Base-by-base conservation (phyloP, 2,113 vertebrate genomes). In the Sterna hirundo region DNA sequence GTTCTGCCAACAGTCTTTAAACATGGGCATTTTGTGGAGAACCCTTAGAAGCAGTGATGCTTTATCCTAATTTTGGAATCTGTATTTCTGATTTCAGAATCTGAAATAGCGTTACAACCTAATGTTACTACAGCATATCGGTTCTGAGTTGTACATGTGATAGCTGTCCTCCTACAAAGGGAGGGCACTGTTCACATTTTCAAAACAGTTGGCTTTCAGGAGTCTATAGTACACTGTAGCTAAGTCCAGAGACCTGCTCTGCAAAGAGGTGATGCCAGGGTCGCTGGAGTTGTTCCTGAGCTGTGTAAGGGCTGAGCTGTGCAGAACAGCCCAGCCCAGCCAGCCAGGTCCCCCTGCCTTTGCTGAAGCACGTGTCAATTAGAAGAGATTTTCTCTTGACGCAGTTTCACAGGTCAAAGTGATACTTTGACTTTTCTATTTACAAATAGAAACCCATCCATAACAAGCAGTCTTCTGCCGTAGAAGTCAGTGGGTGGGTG, bases 41-140 rank as follows among this genome's bases (percentile, higher is more conserved):
- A 76, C 62, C n/a, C 77, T 81, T 49, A 30, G 44, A 77, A 75
- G 32, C 0, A 0, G 34, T 57, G 52, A 58, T 89, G 88, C 52
- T 65, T 86, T 42, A 51, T 70, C 29, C 74, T 83, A 51, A 80
- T 85, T 89, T 92, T 93, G 60, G 75, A 90, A 83, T 90, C 68
- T 2, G 0, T 52, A 18, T 86, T 86, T 89, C 30, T 78, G 36
- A 66, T 86, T 92, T 81, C 38, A 58, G 55, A 62, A 49, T 57
- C 40, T 61, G 51, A 81, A 78, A 23, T 25, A 44, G n/a, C 0
- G 0, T 60, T 92, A 29, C 17, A 57, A 57, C 47, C 58, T 54
- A 36, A 49, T 66, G 91, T 88, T 62, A 74, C 57, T 83, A 6
- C 49, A 69, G 49, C 1, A 0, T 34, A 47, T 66, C 0, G 0